Percentiles rank a stretch among this genome's conserved stretches.
Conservation (phyloP, 2,113 vertebrate species). For the Tursiops truncatus region DNA sequence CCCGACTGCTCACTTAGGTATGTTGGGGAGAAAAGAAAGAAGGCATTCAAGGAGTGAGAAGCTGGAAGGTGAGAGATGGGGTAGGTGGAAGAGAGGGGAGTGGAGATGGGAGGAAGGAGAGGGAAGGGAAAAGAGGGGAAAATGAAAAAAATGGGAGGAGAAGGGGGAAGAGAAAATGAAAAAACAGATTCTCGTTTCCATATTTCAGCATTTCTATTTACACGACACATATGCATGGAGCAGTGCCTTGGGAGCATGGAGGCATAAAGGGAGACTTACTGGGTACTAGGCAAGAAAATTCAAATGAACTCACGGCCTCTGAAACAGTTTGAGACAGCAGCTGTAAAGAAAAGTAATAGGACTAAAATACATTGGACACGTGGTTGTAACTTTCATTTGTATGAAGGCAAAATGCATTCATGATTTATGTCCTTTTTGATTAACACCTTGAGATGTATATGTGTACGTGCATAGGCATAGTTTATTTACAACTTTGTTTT, state of each 20-base stretch:
- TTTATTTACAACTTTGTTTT: slow-evolving; percentile 68
- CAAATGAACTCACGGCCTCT: slow-evolving; percentile 53
- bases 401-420: slow-evolving; percentile 40
- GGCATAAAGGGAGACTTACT: slow-evolving; percentile 13
- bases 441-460: slow-evolving; percentile 58
- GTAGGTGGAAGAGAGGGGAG: neutral
- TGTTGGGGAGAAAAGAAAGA: neutral
- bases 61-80: neutral
- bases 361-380: slow-evolving; percentile 49
- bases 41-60: neutral
- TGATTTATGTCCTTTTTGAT: slow-evolving; percentile 62
- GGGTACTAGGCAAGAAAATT: slow-evolving; percentile 40
- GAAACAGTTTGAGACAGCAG: slow-evolving; percentile 56
- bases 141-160: neutral
- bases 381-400: slow-evolving; percentile 60
- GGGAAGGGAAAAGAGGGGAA: neutral
- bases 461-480: neutral
- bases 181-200: neutral
- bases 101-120: neutral
- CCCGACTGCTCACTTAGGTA: neutral
- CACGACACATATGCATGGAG: neutral
- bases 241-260: neutral
- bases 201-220: neutral
- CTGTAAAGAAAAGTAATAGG: slow-evolving; percentile 67
- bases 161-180: neutral